Conservation (phyloP, 2,113 vertebrate species). For the Toxotes chatareus region DNA sequence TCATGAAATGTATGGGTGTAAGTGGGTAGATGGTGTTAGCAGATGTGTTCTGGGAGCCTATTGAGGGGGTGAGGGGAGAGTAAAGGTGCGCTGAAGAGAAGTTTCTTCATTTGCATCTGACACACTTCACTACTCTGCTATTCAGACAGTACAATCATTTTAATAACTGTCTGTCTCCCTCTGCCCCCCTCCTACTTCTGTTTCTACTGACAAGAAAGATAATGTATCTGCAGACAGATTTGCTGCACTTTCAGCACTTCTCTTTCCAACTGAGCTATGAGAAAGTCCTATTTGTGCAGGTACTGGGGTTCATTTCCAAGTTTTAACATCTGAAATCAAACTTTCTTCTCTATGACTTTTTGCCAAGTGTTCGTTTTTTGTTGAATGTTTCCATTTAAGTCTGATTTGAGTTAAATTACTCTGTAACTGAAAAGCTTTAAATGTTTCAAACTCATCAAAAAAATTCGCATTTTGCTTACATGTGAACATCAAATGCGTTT, state of each 20-base stretch:
- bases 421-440: too few relatives aligned
- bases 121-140: constrained; percentile 83
- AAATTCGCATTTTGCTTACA: not conserved
- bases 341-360: not conserved
- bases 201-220: constrained; percentile 73
- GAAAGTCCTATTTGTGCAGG: constrained; percentile 56
- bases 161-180: constrained; percentile 78
- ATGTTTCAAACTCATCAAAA: not conserved
- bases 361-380: not conserved
- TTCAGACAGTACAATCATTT: constrained; percentile 80
- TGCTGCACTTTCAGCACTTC: constrained; percentile 62
- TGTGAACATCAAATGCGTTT: not conserved
- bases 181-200: constrained; percentile 50
- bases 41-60: constrained; percentile 66
- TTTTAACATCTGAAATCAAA: constrained; percentile 20
- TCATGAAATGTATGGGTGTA: constrained; percentile 68
- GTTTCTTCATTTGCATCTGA: constrained; percentile 83
- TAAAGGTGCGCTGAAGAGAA: constrained; percentile 74
- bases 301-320: constrained; percentile 31
- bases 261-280: constrained; percentile 53
- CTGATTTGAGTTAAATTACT: not conserved
- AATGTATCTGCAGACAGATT: constrained; percentile 62
- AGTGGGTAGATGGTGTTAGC: constrained; percentile 66
- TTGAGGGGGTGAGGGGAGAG: constrained; percentile 64
- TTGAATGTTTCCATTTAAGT: constrained; percentile 4